phyloP scores from a whole-genome alignment of 2,113 vertebrate genomes.

The Isichthys henryi region DNA sequence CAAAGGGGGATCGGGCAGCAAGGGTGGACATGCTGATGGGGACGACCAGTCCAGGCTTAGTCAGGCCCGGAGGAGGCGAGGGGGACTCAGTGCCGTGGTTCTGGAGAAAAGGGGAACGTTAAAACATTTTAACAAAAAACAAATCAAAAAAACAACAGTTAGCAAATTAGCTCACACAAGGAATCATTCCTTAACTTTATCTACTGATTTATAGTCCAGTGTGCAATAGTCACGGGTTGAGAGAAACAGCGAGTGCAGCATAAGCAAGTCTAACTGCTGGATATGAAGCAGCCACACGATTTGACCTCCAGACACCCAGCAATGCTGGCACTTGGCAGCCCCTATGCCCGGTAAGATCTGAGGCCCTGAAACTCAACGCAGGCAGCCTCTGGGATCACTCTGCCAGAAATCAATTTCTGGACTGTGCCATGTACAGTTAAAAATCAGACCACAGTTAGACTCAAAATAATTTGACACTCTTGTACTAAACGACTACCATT shows the following conservation, averaged over 20 bases:
- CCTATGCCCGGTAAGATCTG: background rate
- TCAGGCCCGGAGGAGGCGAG: slow-evolving; percentile 91
- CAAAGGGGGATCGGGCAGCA: slow-evolving; percentile 88
- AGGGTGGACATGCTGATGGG: slow-evolving; percentile 91
- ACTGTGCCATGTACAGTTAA: background rate
- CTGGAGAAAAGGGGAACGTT: slow-evolving; percentile 47
- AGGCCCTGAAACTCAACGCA: background rate
- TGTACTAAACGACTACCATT: background rate
- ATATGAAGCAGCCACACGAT: background rate
- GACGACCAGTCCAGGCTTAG: slow-evolving; percentile 83
- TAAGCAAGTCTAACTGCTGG: background rate
- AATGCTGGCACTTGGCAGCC: background rate
- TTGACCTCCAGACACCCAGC: background rate
- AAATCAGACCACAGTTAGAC: background rate
- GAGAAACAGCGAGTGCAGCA: background rate
- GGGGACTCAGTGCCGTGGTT: slow-evolving; percentile 86
- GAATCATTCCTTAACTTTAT: background rate
- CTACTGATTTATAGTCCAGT: background rate
- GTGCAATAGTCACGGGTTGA: background rate
- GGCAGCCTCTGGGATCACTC: background rate
- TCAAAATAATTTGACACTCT: background rate
- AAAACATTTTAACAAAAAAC: background rate
- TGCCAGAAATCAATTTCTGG: background rate
- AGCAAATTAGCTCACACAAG: background rate
- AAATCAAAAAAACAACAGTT: background rate